Base-by-base conservation (phyloP, 2,888 invertebrate species). In the Horisme vitalbata region DNA sequence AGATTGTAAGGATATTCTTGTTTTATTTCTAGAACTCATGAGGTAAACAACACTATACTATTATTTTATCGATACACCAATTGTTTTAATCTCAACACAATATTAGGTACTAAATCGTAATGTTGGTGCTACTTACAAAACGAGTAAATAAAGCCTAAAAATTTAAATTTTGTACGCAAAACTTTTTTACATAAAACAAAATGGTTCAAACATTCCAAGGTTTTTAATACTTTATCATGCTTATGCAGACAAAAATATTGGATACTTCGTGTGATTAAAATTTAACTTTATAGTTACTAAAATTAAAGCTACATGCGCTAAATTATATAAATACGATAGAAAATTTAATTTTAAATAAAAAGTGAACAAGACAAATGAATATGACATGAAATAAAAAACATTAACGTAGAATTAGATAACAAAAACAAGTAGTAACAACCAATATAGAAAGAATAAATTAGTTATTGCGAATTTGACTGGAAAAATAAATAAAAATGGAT, bases 21-120 rank as follows among this genome's bases (percentile, higher is more conserved):
- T 87, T 88, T 88, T 80, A 79, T 89, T 83, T 79, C 88, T 89
- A 89, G 79, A 87, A 85, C 79, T 86, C 87, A 87, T 89, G 88
- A 89, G 88, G 88, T 88, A 89, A 88, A 87, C 85, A 86, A 84
- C 70, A 73, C 88, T 87, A 86, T 74, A 76, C 83, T 87, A 84
- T 80, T 79, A 69, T 65, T 79, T 69, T 65, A 45, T 45, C 56
- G 55, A 55, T 38, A 44, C 15, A 82, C 82, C 81, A 85, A 84
- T 82, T 36, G 56, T 63, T 63, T 69, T 71, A 51, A 51, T 70
- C 57, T 69, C 72, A 73, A 74, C 68, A 71, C 77, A 74, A 71
- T 66, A 64, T 67, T 61, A 67, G 65, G 67, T 61, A 67, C 62
- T 70, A 60, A 63, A 61, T 39, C 11, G 66, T 63, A 64, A 61